Conservation (phyloP, 2,797 vertebrate species). For the Ctenopoma multispine region DNA sequence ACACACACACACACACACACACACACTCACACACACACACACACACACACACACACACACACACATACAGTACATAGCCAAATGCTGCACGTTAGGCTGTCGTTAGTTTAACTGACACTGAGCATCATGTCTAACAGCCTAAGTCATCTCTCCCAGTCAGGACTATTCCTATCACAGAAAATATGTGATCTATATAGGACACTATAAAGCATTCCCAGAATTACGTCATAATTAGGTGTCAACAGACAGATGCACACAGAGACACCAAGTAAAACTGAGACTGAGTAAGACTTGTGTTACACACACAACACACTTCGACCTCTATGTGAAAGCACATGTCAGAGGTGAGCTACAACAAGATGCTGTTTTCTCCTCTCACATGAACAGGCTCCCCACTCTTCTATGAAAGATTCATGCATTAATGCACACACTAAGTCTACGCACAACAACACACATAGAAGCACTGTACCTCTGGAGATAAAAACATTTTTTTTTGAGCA, state of each 20-base stretch:
- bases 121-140: no score
- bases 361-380: conserved; percentile 31
- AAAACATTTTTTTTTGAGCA: conserved; percentile 24
- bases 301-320: no score
- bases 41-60: no score
- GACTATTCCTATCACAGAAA: not conserved
- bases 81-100: no score
- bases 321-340: conserved; percentile 11
- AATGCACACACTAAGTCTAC: not conserved
- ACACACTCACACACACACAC: no score
- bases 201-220: conserved; percentile 9
- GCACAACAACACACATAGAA: conserved; percentile 13
- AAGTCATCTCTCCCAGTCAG: not conserved
- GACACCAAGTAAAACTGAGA: no score
- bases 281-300: no score
- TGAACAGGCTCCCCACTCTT: conserved; percentile 23
- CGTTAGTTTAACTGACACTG: no score
- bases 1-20: no score
- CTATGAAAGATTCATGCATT: conserved; percentile 40
- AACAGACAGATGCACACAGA: no score
- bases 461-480: conserved; percentile 18
- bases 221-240: conserved; percentile 1
- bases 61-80: no score
- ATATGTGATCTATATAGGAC: conserved; percentile 4
- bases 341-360: conserved; percentile 19